phyloP scores from a whole-genome alignment of 2,888 invertebrate species.

The Parnassius mnemosyne region DNA sequence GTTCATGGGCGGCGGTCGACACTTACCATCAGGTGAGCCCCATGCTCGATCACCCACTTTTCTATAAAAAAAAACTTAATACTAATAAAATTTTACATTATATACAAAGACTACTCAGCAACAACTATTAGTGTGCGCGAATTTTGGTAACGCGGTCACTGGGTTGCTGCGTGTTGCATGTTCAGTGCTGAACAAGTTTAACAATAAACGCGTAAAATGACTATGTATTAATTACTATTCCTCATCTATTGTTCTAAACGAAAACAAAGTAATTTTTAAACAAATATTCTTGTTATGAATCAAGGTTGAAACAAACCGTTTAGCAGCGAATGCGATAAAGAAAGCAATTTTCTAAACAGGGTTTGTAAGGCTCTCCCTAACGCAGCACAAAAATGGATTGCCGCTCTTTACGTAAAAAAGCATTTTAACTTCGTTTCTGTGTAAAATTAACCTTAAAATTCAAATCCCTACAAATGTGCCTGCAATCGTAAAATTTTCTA shows the following conservation, averaged over 20 bases:
- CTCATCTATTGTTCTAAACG: not conserved
- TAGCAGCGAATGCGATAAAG: conserved; percentile 30
- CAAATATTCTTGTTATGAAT: conserved; percentile 19
- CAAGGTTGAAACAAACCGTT: conserved; percentile 22
- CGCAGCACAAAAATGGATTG: conserved; percentile 32
- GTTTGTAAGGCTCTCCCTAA: conserved; percentile 31
- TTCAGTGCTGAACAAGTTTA: no score
- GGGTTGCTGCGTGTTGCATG: no score
- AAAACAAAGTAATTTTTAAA: conserved; percentile 11
- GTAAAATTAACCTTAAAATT: conserved; percentile 7
- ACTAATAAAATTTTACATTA: no score
- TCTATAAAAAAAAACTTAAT: no score
- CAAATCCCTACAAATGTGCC: not conserved
- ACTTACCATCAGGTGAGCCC: no score
- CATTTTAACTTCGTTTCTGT: conserved; percentile 18
- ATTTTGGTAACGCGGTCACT: no score
- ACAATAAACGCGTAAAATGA: no score
- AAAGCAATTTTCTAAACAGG: conserved; percentile 36
- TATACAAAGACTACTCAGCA: no score
- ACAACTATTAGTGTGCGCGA: no score
- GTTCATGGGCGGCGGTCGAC: no score
- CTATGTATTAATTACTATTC: no score
- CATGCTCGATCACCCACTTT: no score
- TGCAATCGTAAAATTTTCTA: not conserved
- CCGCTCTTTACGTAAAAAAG: conserved; percentile 26